These are phyloP conservation scores for Scartelaos histophorus DNA, from an alignment of 2,113 vertebrate genomes.

Conservation along the genomic window DNA sequence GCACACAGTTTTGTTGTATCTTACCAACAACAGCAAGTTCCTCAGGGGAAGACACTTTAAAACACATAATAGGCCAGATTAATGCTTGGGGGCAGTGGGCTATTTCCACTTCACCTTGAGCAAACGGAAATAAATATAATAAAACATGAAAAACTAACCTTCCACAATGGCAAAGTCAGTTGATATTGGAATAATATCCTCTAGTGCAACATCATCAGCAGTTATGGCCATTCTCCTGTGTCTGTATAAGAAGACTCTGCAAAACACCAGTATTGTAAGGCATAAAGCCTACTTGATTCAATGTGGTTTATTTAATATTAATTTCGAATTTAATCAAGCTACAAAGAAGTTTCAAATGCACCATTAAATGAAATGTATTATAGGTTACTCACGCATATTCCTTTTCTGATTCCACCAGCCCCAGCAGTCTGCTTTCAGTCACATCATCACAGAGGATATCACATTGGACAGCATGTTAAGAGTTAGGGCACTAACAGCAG, in stretches of 20 bases:
- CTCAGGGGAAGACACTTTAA: constrained; percentile 76
- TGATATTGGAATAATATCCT: constrained; percentile 83
- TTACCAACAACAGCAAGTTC: constrained; percentile 78
- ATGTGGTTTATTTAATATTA: not conserved
- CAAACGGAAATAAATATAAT: not conserved
- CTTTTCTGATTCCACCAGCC: constrained; percentile 79
- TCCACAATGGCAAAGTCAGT: constrained; percentile 85
- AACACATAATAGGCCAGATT: constrained; percentile 7
- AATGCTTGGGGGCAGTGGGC: not conserved
- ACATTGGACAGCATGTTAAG: constrained; percentile 83
- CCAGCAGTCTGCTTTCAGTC: constrained; percentile 86
- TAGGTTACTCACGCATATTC: constrained; percentile 79
- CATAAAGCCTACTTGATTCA: not conserved
- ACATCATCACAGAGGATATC: constrained; percentile 68
- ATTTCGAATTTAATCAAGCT: not conserved
- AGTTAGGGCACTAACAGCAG: constrained; percentile 68
- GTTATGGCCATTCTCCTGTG: constrained; percentile 93
- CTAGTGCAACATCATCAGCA: constrained; percentile 87
- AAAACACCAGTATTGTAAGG: constrained; percentile 1
- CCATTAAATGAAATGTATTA: too few species aligned
- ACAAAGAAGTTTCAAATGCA: too few species aligned
- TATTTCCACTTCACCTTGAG: not conserved
- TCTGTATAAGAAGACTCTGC: constrained; percentile 85
- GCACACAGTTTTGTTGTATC: constrained; percentile 20
- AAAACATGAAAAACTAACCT: constrained; percentile 72